Evolutionary conservation across 1,140 invertebrate species (phyloP), one percentile per base, ranked within the genome.

Genomic region (Drosophila triauraria): DNA sequence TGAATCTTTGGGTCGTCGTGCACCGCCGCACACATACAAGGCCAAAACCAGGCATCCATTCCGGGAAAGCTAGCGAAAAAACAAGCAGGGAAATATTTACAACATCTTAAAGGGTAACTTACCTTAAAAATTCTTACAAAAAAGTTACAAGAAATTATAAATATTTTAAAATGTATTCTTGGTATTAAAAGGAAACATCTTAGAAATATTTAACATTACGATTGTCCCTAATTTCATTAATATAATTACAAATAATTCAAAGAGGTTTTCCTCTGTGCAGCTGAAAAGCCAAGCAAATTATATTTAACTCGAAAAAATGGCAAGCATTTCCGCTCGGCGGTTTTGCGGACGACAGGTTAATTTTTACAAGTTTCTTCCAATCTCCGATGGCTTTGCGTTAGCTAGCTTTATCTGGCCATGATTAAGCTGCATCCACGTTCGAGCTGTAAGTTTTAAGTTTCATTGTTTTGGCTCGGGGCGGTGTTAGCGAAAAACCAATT

Each of bases 1-100:
- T 88, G 85, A 88, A 90, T 84, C 81, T 72, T 71, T 71, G 59
- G 85, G 62, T 69, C 80, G 56, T 78, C 80, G 56, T 78, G 80
- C 80, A 75, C 54, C 58, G 68, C 43, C 44, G 65, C 47, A 42
- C 54, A 67, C 25, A 54, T 15, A 47, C 47, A 48, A 48, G 32
- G 38, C 43, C 12, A 32, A 59, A 57, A 25, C 35, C 50, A 40
- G 43, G 42, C 72, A 75, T 8, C 54, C 71, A 74, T 46, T 23
- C 58, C 38, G 32, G 40, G 69, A 48, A 71, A 27, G 67, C 54
- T 20, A 48, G 53, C 27, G 4, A 35, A 7, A 27, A 15, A 40
- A 44, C 56, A 59, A 17, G 3, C 7, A 25, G 10, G 23, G 15
- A 53, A 54, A 54, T 23, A 35, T 4, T 10, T 10, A 3, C 32